A percentile compares a stretch with the other conserved stretches of the same genome.
Conservation (phyloP, 23 tunicate genomes). For the Diplosoma virens region DNA sequence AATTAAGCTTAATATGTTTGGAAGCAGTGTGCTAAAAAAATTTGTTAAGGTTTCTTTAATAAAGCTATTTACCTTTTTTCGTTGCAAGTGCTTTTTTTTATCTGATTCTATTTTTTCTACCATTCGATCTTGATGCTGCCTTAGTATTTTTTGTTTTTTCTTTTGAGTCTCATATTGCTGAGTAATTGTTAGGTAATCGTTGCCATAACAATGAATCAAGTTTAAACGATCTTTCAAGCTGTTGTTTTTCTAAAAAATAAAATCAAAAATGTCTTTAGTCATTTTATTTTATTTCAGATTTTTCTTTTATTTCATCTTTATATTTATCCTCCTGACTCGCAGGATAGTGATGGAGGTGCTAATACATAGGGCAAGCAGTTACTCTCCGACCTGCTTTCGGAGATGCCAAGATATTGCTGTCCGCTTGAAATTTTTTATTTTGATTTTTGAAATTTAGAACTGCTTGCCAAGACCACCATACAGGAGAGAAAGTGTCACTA, state of each 20-base stretch:
- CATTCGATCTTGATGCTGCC: background rate
- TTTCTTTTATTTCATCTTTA: too few species aligned
- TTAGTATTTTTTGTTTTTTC: slow-evolving; percentile 1
- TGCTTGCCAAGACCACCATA: too few species aligned
- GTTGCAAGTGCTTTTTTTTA: slow-evolving; percentile 7
- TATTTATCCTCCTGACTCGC: too few species aligned
- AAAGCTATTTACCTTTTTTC: slow-evolving; percentile 23
- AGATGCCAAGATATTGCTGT: too few species aligned
- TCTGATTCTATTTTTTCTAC: background rate
- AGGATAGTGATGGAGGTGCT: too few species aligned
- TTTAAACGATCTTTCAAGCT: slow-evolving; percentile 12
- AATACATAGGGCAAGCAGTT: too few species aligned
- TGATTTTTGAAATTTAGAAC: too few species aligned
- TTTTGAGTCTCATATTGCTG: background rate
- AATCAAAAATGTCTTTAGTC: background rate
- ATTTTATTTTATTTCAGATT: too few species aligned
- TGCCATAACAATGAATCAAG: slow-evolving; percentile 26
- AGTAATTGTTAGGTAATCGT: background rate
- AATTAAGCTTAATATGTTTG: too few species aligned
- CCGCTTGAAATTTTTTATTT: too few species aligned
- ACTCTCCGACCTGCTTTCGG: too few species aligned
- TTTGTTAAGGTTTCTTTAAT: background rate
- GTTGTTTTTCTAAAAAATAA: slow-evolving; percentile 1
- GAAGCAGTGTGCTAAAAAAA: background rate
- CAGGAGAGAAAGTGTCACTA: too few species aligned